Conservation (phyloP, 2,888 invertebrate species). For the Mesorhabditis sp. region DNA sequence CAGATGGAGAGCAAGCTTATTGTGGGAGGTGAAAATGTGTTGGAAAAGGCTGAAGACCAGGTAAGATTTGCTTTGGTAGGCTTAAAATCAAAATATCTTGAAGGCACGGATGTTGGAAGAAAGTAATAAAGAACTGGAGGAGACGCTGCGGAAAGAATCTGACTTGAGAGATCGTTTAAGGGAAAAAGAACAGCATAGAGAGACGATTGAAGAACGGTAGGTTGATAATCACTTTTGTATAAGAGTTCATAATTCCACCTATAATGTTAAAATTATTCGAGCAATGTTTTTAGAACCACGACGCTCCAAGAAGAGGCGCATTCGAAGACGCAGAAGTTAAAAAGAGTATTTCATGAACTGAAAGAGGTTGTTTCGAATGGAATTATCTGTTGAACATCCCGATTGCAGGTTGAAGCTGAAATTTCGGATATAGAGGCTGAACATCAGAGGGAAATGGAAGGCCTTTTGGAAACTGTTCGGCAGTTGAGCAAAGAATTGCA, state of each 20-base stretch:
- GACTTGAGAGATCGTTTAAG: slow-evolving; percentile 23
- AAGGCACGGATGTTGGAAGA: slow-evolving; percentile 84
- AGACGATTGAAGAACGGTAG: slow-evolving; percentile 36
- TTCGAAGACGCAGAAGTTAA: slow-evolving; percentile 85
- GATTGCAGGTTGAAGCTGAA: neutral
- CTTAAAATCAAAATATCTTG: neutral
- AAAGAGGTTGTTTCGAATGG: slow-evolving; percentile 18
- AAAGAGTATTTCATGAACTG: slow-evolving; percentile 57
- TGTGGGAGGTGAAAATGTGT: slow-evolving; percentile 92
- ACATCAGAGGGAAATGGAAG: slow-evolving; percentile 94
- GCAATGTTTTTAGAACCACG: slow-evolving; percentile 71
- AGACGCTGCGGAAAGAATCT: slow-evolving; percentile 26
- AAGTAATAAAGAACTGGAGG: slow-evolving; percentile 66
- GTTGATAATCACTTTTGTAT: slow-evolving; percentile 11
- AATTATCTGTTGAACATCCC: neutral
- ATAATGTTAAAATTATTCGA: neutral
- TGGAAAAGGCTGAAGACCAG: slow-evolving; percentile 76
- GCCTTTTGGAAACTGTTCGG: slow-evolving; percentile 84
- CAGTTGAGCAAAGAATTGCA: slow-evolving; percentile 84
- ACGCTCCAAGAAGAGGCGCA: slow-evolving; percentile 88
- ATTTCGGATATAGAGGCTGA: slow-evolving; percentile 73
- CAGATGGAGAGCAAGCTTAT: slow-evolving; percentile 90
- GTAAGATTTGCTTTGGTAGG: slow-evolving; percentile 27
- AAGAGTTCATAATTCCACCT: neutral
- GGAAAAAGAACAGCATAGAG: slow-evolving; percentile 24